Base-by-base conservation (phyloP, 2,888 invertebrate genomes). In the Drosophila paranaensis region DNA sequence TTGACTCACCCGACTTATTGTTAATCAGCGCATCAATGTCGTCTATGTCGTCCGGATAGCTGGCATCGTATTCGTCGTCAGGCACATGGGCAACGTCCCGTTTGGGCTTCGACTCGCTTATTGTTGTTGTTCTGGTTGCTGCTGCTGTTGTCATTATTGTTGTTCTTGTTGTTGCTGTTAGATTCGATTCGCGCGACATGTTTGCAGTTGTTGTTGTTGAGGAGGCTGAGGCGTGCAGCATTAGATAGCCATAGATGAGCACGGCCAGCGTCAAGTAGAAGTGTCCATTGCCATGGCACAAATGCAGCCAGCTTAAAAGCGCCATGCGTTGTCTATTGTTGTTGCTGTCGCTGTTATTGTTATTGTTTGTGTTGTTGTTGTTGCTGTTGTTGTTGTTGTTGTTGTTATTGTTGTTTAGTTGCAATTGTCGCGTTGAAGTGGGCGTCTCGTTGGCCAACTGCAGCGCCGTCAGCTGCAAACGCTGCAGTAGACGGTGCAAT, bases 81-180 rank as follows among this genome's bases (percentile, higher is more conserved):
- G 92, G 90, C 90, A 91, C 87, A 85, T 91, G 90, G 88, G 91
- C 91, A 72, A 91, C 92, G 85, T 91, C 92, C 56, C 92, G 92
- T 74, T 85, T 91, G 48, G 61, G 48, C 27, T 71, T 71, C 20
- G 62, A 66, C 60, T 77, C 61, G 58, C 55, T 66, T 57, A 63
- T 46, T 11, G 61, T 54, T 43, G 54, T 33, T n/a, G 63, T 53
- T 55, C 61, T 57, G 62, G 77, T 80, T 33, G 20, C 11, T 40
- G 58, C 16, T 42, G 55, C 33, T 14, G 61, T 50, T 53, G 60
- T 56, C 60, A 77, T 81, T 25, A 30, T n/a, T 50, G 60, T 42
- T n/a, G 62, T 58, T 27, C 3, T 27, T 43, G 50, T 35, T 16
- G 62, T 51, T 30, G 51, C 13, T 46, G 62, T 35, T 50, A 50